phyloP scores from a whole-genome alignment of 1,140 invertebrate species.

The Papilio dardanus region DNA sequence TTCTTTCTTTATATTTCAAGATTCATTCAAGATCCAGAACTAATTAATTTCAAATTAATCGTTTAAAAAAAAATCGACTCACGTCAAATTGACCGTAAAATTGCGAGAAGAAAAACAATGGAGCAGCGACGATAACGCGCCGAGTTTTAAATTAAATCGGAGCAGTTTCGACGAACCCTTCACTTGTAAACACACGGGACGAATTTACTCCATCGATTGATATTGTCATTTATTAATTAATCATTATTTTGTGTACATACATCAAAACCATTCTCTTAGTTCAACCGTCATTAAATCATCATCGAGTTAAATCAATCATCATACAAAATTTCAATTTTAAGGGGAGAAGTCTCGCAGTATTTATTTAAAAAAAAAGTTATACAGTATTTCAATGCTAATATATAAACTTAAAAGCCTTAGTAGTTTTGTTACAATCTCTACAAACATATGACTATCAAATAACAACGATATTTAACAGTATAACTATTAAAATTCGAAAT shows the following conservation, averaged over 20 bases:
- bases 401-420: too few relatives aligned
- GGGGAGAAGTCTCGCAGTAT: too few relatives aligned
- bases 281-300: too few relatives aligned
- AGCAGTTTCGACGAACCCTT: conserved; percentile 77
- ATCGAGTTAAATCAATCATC: too few relatives aligned
- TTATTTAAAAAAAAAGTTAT: too few relatives aligned
- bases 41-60: conserved; percentile 80
- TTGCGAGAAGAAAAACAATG: conserved; percentile 80
- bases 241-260: background rate
- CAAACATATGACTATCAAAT: too few relatives aligned
- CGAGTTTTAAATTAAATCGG: conserved; percentile 79
- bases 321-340: too few relatives aligned
- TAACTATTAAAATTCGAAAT: too few relatives aligned
- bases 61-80: conserved; percentile 72
- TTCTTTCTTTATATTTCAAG: background rate
- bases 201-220: conserved; percentile 7
- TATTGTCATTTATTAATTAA: background rate
- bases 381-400: too few relatives aligned
- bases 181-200: conserved; percentile 58
- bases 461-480: too few relatives aligned
- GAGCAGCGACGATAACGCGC: conserved; percentile 72
- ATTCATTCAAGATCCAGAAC: conserved; percentile 49
- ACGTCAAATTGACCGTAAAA: conserved; percentile 81
- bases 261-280: too few relatives aligned
- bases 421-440: too few relatives aligned